Base-by-base conservation (phyloP, 2,888 invertebrate genomes). In the Frankliniella intonsa region DNA sequence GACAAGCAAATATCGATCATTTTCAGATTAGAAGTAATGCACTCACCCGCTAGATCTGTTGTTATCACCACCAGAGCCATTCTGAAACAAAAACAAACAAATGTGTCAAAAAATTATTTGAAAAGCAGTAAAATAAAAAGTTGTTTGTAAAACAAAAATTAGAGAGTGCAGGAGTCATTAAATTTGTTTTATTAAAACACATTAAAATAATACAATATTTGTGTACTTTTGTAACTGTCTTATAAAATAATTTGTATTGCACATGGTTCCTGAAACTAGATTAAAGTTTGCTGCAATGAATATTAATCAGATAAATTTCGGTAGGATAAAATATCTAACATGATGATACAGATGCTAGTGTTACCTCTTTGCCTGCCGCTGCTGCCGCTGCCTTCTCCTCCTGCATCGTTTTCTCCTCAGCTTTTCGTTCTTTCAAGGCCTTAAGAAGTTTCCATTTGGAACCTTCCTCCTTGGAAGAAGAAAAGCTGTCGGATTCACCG, bases 371-470 rank as follows among this genome's bases (percentile, higher is more conserved):
- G 11, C 90, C 89, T 80, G 90, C 90, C 80, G 91, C 91, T 65
- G 86, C 86, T 81, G 92, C 91, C 83, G 92, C 92, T 82, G 90
- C 91, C 81, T 91, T 91, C 84, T 93, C 92, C 83, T 92, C 93
- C 83, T 92, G 91, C 86, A 93, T 93, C 86, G 90, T 91, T 87
- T 93, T 94, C 86, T 96, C 96, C 88, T 96, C 96, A 5, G 96
- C 95, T 89, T 97, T 96, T 83, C 94, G 91, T 86, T 97, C 96
- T 87, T 96, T 96, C 50, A 97, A 88, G 0, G 96, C 96, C 88
- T 96, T 97, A 3, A 97, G 88, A 80, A 97, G 90, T 87, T 96
- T 96, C 97, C 97, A 97, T 87, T 96, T 96, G 86, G 96, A 96
- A 12, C 95, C 93, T 55, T 81, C 81, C n/a, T 55, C 81, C 25